Evolutionary conservation across 1,140 invertebrate species (phyloP).

Genomic region (Macrostomum lignano): DNA sequence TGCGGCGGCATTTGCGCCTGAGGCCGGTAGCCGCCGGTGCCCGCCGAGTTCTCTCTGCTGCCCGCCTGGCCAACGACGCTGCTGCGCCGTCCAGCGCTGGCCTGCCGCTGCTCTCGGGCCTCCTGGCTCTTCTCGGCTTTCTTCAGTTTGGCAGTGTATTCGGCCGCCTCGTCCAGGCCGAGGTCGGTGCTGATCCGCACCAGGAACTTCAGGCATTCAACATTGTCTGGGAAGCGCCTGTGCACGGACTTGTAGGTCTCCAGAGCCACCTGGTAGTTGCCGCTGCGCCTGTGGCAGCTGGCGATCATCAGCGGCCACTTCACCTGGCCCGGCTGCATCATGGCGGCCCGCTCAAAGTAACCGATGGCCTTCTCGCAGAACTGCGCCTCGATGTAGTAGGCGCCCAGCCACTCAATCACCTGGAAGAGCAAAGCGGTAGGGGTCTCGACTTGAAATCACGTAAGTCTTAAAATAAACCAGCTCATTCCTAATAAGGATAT

Average conservation of each 20-base stretch:
- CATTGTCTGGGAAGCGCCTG: slow-evolving; percentile 48
- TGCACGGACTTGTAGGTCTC: slow-evolving; percentile 48
- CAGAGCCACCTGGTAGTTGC: slow-evolving; percentile 52
- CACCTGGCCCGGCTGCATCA: slow-evolving; percentile 54
- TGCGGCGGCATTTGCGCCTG: too few relatives aligned
- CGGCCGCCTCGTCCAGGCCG: slow-evolving; percentile 45
- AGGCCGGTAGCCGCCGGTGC: background rate
- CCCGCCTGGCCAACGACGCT: background rate
- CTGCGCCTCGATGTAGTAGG: slow-evolving; percentile 63
- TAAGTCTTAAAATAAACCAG: too few relatives aligned
- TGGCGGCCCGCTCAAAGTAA: slow-evolving; percentile 56
- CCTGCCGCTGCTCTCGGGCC: slow-evolving; percentile 26
- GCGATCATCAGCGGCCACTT: slow-evolving; percentile 57
- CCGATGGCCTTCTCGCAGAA: slow-evolving; percentile 57
- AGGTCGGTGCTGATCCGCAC: slow-evolving; percentile 50
- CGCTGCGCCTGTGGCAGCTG: slow-evolving; percentile 46
- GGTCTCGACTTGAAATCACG: too few relatives aligned
- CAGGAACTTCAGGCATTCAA: slow-evolving; percentile 54
- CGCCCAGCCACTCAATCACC: slow-evolving; percentile 49
- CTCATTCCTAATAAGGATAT: too few relatives aligned
- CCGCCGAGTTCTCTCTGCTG: background rate
- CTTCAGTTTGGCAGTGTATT: slow-evolving; percentile 48
- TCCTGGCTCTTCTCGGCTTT: slow-evolving; percentile 51
- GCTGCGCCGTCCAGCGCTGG: slow-evolving; percentile 10
- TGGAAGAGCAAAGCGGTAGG: too few relatives aligned